phyloP scores from a whole-genome alignment of 2,797 vertebrate species.

The Myotis vivesi region DNA sequence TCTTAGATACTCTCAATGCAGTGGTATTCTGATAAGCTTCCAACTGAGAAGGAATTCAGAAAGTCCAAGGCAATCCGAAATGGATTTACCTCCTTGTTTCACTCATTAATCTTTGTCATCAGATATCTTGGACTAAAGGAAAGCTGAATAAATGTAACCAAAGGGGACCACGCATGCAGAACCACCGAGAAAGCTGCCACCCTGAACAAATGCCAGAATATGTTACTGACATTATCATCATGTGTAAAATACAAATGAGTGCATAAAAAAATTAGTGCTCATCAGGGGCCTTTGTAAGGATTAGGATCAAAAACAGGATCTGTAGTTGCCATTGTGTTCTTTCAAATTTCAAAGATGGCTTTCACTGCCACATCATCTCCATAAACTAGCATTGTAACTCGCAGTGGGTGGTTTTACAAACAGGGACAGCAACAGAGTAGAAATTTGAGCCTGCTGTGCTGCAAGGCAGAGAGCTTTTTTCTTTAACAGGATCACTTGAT shows the following conservation, averaged over 20 bases:
- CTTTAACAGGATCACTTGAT: neutral
- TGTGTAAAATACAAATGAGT: neutral
- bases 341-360: constrained; percentile 9
- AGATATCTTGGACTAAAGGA: neutral
- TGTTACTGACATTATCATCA: too few relatives aligned
- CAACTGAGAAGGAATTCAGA: neutral
- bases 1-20: neutral
- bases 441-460: neutral
- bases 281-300: neutral
- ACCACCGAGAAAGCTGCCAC: neutral
- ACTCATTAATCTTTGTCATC: constrained; percentile 28
- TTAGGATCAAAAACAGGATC: neutral
- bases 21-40: neutral
- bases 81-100: constrained; percentile 23
- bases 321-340: neutral
- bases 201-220: neutral
- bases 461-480: neutral
- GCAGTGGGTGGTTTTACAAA: neutral
- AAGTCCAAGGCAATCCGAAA: neutral
- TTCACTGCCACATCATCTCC: neutral
- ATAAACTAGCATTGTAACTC: neutral
- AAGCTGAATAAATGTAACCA: neutral
- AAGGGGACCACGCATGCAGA: neutral
- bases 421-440: neutral
- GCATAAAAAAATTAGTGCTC: neutral